Evolutionary conservation across 2,888 invertebrate species (phyloP).

Genomic region (Pseudococcus viburni): DNA sequence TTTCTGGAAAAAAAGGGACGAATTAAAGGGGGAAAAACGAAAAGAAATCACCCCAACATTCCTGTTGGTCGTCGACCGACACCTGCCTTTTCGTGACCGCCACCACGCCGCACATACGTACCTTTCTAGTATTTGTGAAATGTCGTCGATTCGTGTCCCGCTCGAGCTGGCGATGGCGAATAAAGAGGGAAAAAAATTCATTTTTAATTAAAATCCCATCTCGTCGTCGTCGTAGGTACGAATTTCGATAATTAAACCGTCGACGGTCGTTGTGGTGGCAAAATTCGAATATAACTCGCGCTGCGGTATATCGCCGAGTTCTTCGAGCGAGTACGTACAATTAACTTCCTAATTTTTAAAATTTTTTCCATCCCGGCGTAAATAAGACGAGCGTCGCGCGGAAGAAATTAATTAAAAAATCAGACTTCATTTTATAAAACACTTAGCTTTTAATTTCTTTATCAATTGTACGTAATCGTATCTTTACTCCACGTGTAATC

Average conservation of each 20-base stretch:
- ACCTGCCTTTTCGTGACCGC: background rate
- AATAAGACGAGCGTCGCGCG: background rate
- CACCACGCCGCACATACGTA: background rate
- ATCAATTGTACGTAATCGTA: background rate
- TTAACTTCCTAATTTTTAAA: background rate
- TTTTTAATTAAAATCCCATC: constrained; percentile 27
- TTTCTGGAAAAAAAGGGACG: background rate
- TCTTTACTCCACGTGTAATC: background rate
- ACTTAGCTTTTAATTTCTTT: background rate
- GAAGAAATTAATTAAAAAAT: constrained; percentile 4
- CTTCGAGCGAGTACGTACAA: background rate
- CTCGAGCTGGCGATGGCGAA: background rate
- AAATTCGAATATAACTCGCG: background rate
- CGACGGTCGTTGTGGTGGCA: background rate
- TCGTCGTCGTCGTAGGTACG: background rate
- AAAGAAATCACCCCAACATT: background rate
- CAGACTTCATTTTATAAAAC: background rate
- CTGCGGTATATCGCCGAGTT: background rate
- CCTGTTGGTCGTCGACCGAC: background rate
- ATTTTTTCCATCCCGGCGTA: background rate
- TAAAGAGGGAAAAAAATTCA: background rate
- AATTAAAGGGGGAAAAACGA: background rate
- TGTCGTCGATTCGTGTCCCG: background rate
- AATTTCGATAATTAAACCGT: constrained; percentile 22
- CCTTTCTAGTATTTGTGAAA: background rate